Conservation (phyloP, 2,113 vertebrate genomes). For the Phylloscopus trochiloides region DNA sequence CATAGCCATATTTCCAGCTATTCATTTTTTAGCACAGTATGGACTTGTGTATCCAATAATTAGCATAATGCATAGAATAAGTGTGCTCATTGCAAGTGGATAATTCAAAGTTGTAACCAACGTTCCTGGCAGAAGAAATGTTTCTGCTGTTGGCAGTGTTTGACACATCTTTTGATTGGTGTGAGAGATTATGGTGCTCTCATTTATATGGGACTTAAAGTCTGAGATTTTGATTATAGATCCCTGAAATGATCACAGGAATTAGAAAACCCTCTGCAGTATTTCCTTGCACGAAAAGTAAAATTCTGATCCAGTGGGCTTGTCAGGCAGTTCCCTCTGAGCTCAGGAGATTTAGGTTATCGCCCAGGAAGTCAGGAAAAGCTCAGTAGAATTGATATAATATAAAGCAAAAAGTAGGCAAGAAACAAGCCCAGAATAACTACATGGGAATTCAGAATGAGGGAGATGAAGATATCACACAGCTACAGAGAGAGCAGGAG, state of each 20-base stretch:
- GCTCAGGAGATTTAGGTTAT: neutral
- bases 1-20: neutral
- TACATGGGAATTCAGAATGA: neutral
- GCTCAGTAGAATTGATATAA: neutral
- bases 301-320: neutral
- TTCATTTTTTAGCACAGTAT: neutral
- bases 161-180: neutral
- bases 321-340: neutral
- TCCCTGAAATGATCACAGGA: neutral
- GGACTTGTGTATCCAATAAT: neutral
- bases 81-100: neutral
- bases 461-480: neutral
- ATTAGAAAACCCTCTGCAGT: neutral
- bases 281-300: neutral
- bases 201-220: neutral
- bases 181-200: neutral
- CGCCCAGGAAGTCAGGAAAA: neutral
- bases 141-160: neutral
- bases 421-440: neutral
- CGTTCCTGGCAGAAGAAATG: neutral
- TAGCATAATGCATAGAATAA: constrained; percentile 9
- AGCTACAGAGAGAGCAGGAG: neutral
- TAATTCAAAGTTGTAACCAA: neutral
- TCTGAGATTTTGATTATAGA: neutral
- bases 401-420: neutral